phyloP scores from a whole-genome alignment of 2,113 vertebrate genomes.

The Piaya cayana region DNA sequence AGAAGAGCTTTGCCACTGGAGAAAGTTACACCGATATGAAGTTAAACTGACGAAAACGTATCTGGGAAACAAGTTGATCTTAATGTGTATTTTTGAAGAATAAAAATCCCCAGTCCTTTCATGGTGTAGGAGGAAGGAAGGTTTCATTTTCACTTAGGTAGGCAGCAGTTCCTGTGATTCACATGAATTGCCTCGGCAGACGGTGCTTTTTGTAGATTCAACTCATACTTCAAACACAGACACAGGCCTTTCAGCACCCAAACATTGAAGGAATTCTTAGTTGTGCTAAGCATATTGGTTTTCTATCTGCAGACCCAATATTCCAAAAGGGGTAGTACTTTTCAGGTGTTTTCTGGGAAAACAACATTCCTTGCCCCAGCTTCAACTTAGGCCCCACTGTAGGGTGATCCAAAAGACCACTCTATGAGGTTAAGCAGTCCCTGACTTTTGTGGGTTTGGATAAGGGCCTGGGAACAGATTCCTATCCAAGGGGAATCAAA shows the following conservation, averaged over 20 bases:
- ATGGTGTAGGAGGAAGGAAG: not conserved
- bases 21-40: not conserved
- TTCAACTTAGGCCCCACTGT: not conserved
- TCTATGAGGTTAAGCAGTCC: not conserved
- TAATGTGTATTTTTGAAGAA: not conserved
- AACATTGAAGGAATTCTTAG: not conserved
- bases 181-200: not conserved
- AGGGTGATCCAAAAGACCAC: not conserved
- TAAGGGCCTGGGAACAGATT: not conserved
- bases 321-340: not conserved
- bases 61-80: not conserved
- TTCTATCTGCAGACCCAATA: not conserved
- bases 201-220: not conserved
- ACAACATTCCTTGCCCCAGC: not conserved
- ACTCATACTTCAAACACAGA: not conserved
- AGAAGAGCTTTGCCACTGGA: not conserved
- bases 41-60: not conserved
- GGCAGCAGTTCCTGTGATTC: slow-evolving; percentile 1
- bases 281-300: not conserved
- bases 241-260: not conserved
- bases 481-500: not conserved
- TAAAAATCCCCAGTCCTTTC: not conserved
- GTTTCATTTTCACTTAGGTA: not conserved
- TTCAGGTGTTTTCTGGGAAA: not conserved
- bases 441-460: not conserved